Conservation (phyloP, 2,888 invertebrate species). For the Eilema griseolum region DNA sequence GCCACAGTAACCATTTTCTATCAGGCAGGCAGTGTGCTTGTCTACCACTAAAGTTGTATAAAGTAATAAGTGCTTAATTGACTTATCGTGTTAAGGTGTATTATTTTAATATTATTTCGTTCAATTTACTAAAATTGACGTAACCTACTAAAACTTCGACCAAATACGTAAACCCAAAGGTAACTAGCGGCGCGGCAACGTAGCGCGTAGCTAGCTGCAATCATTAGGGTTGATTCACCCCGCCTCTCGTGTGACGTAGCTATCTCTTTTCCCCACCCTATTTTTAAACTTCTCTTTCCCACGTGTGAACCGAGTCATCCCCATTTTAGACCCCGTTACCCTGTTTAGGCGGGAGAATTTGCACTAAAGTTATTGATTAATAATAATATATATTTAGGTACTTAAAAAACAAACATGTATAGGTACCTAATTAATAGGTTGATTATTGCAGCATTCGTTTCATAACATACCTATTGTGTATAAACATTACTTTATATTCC, state of each 20-base stretch:
- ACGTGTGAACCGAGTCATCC: constrained; percentile 47
- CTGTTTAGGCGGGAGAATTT: constrained; percentile 58
- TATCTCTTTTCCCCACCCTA: constrained; percentile 79
- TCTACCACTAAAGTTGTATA: too few relatives aligned
- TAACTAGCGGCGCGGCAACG: constrained; percentile 48
- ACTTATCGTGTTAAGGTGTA: not conserved
- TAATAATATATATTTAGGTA: not conserved
- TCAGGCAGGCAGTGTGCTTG: too few relatives aligned
- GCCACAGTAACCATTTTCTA: too few relatives aligned
- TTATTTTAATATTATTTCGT: not conserved
- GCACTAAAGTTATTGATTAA: not conserved
- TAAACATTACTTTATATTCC: too few relatives aligned
- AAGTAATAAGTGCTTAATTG: too few relatives aligned
- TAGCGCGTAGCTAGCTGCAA: constrained; percentile 56
- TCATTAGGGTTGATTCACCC: constrained; percentile 82
- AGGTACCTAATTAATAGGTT: too few relatives aligned
- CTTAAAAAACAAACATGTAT: too few relatives aligned
- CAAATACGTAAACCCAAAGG: constrained; percentile 46
- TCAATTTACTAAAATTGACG: constrained; percentile 9
- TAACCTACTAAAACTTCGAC: constrained; percentile 14
- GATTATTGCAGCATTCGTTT: not conserved
- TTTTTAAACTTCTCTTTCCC: constrained; percentile 65
- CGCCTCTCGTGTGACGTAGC: constrained; percentile 72
- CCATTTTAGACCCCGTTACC: constrained; percentile 44
- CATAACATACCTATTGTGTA: not conserved